Evolutionary conservation across 2,113 vertebrate genomes (phyloP).

Genomic region (Chiloscyllium plagiosum): DNA sequence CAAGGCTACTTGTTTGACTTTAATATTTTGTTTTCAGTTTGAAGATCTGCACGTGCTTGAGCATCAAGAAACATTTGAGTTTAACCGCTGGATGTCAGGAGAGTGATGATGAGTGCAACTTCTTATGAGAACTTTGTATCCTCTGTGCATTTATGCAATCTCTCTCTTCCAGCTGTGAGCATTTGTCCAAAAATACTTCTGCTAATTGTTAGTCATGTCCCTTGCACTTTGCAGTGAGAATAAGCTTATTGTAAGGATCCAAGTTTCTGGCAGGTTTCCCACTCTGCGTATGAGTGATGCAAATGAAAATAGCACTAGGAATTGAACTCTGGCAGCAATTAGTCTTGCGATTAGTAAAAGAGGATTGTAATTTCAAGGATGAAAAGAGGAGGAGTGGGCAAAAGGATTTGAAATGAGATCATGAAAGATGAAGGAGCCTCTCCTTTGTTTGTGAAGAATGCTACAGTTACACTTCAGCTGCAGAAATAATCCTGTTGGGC

Average conservation of each 20-base stretch:
- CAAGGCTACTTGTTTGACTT: not conserved
- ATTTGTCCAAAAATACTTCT: constrained; percentile 59
- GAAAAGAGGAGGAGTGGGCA: constrained; percentile 57
- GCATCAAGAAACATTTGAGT: not conserved
- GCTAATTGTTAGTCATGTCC: constrained; percentile 53
- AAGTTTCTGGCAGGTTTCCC: constrained; percentile 46
- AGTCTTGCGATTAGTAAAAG: constrained; percentile 66
- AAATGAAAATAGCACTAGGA: constrained; percentile 41
- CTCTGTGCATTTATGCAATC: constrained; percentile 40
- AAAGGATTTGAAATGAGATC: constrained; percentile 76
- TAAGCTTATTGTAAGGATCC: constrained; percentile 45
- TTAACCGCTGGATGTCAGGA: not conserved
- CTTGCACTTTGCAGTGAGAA: constrained; percentile 48
- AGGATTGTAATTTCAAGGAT: constrained; percentile 67
- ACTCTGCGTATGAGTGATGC: constrained; percentile 48
- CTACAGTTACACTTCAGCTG: constrained; percentile 53
- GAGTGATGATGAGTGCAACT: not conserved
- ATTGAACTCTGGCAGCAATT: constrained; percentile 53
- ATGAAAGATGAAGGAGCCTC: constrained; percentile 59
- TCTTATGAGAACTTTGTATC: constrained; percentile 37
- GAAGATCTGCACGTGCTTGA: not conserved
- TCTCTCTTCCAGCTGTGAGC: constrained; percentile 51
- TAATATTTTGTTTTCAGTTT: not conserved
- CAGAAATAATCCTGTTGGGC: constrained; percentile 57
- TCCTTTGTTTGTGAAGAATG: constrained; percentile 65